These are phyloP conservation scores for Heliconius melpomene DNA, from an alignment of 1,140 invertebrate species.

Conservation along the genomic window DNA sequence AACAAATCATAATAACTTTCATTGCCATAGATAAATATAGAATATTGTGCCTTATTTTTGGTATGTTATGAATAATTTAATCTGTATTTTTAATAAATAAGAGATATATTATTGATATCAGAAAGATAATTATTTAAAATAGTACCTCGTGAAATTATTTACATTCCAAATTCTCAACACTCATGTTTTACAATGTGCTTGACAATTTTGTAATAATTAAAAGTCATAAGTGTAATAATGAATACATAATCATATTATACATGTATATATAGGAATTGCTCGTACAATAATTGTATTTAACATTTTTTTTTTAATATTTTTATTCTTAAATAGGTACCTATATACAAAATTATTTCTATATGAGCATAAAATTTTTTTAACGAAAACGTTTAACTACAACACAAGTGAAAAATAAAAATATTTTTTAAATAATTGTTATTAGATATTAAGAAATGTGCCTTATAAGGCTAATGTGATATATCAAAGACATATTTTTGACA, in stretches of 20 bases:
- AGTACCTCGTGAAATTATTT: neutral
- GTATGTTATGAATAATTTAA: too few species aligned
- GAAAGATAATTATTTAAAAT: neutral
- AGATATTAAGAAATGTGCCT: neutral
- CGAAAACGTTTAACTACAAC: too few species aligned
- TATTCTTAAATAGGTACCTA: neutral
- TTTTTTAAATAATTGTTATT: neutral
- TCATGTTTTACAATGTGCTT: neutral
- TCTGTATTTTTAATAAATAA: too few species aligned
- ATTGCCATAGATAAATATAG: neutral
- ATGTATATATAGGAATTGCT: neutral
- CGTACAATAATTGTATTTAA: neutral
- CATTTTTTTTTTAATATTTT: neutral
- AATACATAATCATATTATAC: neutral
- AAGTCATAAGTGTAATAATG: too few species aligned
- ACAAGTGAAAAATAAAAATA: neutral
- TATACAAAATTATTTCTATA: neutral
- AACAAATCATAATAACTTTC: too few species aligned
- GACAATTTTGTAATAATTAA: neutral
- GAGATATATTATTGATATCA: neutral
- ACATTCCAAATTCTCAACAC: neutral
- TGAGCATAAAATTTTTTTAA: too few species aligned
- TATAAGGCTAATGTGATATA: conserved; percentile 1
- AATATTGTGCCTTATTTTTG: neutral
- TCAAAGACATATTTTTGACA: neutral